phyloP scores from a whole-genome alignment of 2,888 invertebrate genomes.

The Apodemia zela region DNA sequence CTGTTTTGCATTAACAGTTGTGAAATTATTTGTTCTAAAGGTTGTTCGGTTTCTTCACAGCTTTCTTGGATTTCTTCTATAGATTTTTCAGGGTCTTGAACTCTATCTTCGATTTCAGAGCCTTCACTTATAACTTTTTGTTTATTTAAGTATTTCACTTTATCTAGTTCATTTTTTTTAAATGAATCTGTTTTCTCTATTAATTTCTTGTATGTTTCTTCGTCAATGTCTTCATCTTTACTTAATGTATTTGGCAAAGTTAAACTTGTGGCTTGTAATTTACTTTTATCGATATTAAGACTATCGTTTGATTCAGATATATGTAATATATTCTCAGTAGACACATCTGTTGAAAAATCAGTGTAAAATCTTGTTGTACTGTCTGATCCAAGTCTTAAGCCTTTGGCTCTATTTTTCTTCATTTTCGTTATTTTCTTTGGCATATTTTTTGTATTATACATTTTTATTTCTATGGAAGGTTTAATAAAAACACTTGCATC shows the following conservation, averaged over 20 bases:
- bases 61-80: slow-evolving; percentile 46
- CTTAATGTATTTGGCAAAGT: slow-evolving; percentile 50
- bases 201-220: slow-evolving; percentile 70
- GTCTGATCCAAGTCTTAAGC: slow-evolving; percentile 64
- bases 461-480: slow-evolving; percentile 75
- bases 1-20: slow-evolving; percentile 90
- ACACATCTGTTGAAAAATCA: slow-evolving; percentile 82
- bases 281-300: slow-evolving; percentile 64
- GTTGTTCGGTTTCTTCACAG: slow-evolving; percentile 73
- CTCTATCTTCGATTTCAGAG: slow-evolving; percentile 61
- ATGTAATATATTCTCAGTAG: slow-evolving; percentile 80
- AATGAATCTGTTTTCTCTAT: slow-evolving; percentile 78
- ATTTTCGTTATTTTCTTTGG: slow-evolving; percentile 86
- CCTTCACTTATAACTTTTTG: slow-evolving; percentile 72
- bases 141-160: slow-evolving; percentile 70
- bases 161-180: slow-evolving; percentile 75
- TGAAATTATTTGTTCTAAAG: slow-evolving; percentile 88
- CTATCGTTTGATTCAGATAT: slow-evolving; percentile 85
- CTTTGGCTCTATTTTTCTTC: slow-evolving; percentile 83
- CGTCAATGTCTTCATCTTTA: slow-evolving; percentile 70
- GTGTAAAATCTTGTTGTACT: slow-evolving; percentile 85
- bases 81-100: slow-evolving; percentile 40
- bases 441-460: slow-evolving; percentile 84
- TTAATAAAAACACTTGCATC: slow-evolving; percentile 40
- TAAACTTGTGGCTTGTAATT: slow-evolving; percentile 39